Base-by-base conservation (phyloP, 2,888 invertebrate genomes). In the Andricus quercusramuli region DNA sequence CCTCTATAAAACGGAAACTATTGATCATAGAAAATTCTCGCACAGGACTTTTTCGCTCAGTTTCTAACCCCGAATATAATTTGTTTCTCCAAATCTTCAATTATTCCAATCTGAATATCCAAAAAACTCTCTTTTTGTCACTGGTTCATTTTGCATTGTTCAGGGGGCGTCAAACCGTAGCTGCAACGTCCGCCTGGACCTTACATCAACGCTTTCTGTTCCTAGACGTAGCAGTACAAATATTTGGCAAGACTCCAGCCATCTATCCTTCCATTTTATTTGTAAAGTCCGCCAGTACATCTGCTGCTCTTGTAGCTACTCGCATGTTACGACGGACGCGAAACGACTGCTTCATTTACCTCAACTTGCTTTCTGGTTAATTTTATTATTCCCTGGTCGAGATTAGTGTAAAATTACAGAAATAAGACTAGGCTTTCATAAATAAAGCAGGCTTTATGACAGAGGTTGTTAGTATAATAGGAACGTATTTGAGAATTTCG, bases 211-310 rank as follows among this genome's bases (percentile, higher is more conserved):
- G 32, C 20, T 74, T 74, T 74, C 56, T 15, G n/a, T 32, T 56
- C 51, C 56, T 74, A 56, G 56, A 56, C n/a, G 74, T 32, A 74
- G 32, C 32, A 56, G 74, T 29, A 56, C 78, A 81, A 79, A 82
- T 81, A 78, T 37, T 82, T 84, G 84, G 84, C 84, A 78, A 74
- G 66, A 56, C 66, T 82, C 84, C 84, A 84, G 78, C 79, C 64
- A 79, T 80, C 80, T 66, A 81, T 84, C 84, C 85, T 88, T 89
- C 86, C 83, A 86, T 85, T 87, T 86, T 88, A 87, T 85, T 85
- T 83, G 87, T 87, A 83, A 86, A 85, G 80, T 84, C 82, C 81
- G 80, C 79, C 67, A 76, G 83, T 84, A 83, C 87, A 85, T 85
- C 86, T 86, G 87, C 84, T 86, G 81, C 62, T 77, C 80, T 76